Evolutionary conservation across 1,140 invertebrate species (phyloP).

Genomic region (Megalonaias nervosa): DNA sequence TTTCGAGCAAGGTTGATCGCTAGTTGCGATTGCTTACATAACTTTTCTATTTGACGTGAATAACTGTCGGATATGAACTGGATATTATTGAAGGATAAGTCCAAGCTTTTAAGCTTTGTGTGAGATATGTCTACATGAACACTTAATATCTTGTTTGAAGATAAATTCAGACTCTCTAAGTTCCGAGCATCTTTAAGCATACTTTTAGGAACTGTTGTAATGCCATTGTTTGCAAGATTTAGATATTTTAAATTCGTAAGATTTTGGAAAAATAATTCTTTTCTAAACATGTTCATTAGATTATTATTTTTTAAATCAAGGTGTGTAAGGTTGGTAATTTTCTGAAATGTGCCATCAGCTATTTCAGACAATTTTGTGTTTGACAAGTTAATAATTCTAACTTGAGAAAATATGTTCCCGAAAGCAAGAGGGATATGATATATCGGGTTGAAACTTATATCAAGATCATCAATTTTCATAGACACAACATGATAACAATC

Average conservation of each 20-base stretch:
- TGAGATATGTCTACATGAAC: conserved; percentile 10
- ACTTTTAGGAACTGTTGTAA: conserved; percentile 15
- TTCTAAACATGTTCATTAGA: background rate
- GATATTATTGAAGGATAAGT: conserved; percentile 4
- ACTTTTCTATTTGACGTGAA: background rate
- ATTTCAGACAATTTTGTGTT: conserved; percentile 9
- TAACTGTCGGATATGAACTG: background rate
- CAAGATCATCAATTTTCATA: too few species aligned
- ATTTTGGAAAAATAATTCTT: background rate
- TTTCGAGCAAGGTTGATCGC: conserved; percentile 21
- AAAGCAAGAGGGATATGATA: too few species aligned
- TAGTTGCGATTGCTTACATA: background rate
- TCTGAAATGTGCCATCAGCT: background rate
- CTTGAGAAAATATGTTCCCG: too few species aligned
- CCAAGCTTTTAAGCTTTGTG: conserved; percentile 21
- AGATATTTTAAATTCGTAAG: conserved; percentile 11
- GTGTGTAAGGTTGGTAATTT: background rate
- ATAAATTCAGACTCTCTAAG: conserved; percentile 29
- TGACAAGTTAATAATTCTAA: conserved; percentile 7
- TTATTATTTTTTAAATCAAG: conserved; percentile 18
- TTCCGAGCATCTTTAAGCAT: conserved; percentile 9
- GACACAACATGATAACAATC: too few species aligned
- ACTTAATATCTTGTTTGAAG: conserved; percentile 14
- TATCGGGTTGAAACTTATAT: too few species aligned
- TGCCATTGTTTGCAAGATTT: conserved; percentile 26